Conservation (phyloP, 1,140 invertebrate genomes). For the Condylostylus longicornis region DNA sequence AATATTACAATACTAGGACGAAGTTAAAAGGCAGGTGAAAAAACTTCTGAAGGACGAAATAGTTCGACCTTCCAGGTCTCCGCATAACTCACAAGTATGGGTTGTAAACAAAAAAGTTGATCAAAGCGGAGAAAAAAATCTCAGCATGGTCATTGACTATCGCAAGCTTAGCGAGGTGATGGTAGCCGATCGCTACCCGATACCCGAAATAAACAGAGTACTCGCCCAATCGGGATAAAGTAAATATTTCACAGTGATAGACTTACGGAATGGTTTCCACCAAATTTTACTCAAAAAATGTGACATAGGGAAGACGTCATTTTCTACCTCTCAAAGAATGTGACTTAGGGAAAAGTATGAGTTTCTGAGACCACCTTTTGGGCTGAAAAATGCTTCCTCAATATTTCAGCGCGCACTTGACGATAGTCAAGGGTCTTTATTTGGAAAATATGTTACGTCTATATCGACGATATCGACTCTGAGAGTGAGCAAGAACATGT, state of each 20-base stretch:
- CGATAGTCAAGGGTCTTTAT: constrained; percentile 13
- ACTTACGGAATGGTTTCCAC: constrained; percentile 33
- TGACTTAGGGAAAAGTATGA: constrained; percentile 25
- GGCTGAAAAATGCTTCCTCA: constrained; percentile 23
- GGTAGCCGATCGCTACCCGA: constrained; percentile 32
- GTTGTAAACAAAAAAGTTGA: constrained; percentile 5
- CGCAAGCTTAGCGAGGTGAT: constrained; percentile 19
- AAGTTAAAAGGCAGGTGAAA: constrained; percentile 12
- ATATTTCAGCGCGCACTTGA: constrained; percentile 33
- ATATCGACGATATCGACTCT: constrained; percentile 2
- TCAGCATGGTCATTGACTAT: constrained; percentile 21
- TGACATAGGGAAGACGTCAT: constrained; percentile 25
- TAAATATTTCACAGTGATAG: constrained; percentile 30
- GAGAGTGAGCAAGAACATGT: constrained; percentile 3
- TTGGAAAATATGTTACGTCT: constrained; percentile 3
- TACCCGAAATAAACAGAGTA: constrained; percentile 34
- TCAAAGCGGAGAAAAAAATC: constrained; percentile 15
- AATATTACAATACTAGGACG: too few species aligned
- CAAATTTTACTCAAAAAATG: constrained; percentile 23
- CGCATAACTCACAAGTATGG: constrained; percentile 3
- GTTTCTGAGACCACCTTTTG: constrained; percentile 25
- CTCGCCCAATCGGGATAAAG: constrained; percentile 29
- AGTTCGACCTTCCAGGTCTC: constrained; percentile 12
- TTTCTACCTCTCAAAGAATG: too few species aligned
- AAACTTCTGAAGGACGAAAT: constrained; percentile 14